Evolutionary conservation across 2,113 vertebrate genomes (phyloP).

Genomic region (Acrocephalus kingi): DNA sequence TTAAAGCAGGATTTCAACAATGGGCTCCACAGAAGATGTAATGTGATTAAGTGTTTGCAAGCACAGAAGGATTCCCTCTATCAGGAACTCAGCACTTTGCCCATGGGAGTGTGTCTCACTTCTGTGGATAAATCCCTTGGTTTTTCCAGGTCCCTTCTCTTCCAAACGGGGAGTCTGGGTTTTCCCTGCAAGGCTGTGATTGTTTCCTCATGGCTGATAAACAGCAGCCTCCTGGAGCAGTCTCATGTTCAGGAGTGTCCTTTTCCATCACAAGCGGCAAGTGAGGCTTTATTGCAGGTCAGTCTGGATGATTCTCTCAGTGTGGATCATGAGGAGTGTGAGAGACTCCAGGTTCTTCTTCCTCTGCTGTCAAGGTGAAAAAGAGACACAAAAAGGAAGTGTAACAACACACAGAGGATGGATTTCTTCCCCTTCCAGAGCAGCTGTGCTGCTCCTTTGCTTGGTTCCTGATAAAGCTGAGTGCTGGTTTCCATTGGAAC

Average conservation of each 20-base stretch:
- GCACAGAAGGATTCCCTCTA: not conserved
- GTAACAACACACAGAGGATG: fast-evolving
- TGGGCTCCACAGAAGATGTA: not conserved
- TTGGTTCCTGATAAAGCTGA: not conserved
- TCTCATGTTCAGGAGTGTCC: not conserved
- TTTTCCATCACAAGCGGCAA: not conserved
- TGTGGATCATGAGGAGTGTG: not conserved
- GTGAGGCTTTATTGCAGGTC: not conserved
- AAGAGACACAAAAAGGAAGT: not conserved
- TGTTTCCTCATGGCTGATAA: conserved; percentile 44
- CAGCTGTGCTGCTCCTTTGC: not conserved
- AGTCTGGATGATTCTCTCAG: not conserved
- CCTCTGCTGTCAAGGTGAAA: not conserved
- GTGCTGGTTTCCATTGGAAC: not conserved
- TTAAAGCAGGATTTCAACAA: conserved; percentile 42
- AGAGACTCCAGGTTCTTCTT: not conserved
- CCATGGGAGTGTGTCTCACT: not conserved
- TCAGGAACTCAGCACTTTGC: not conserved
- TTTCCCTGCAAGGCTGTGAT: not conserved
- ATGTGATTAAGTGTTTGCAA: conserved; percentile 43
- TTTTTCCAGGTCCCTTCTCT: not conserved
- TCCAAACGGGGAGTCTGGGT: not conserved
- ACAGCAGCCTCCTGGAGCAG: not conserved
- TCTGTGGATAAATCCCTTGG: conserved; percentile 17
- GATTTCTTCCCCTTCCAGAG: not conserved